Base-by-base conservation (phyloP, 2,113 vertebrate genomes). In the Pseudopodoces humilis region DNA sequence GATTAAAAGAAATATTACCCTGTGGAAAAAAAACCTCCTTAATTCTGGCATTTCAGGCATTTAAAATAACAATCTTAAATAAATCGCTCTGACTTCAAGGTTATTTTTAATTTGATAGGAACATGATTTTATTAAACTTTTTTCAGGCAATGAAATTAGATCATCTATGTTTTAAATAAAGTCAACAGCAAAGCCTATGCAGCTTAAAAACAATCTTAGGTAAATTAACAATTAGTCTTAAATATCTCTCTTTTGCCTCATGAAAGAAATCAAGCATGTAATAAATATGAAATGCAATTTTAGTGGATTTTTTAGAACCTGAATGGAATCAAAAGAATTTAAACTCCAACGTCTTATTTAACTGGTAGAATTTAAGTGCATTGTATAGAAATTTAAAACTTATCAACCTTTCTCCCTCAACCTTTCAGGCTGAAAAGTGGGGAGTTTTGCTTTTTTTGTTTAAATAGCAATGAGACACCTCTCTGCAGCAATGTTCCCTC, bases 31-130 rank as follows among this genome's bases (percentile, higher is more conserved):
- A 94, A 92, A 30, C 0, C 37, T 63, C 68, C 60, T 88, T 52
- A 81, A 78, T 83, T 71, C n/a, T 67, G 49, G 28, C 22, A 80
- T 87, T 83, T 60, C 67, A 70, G 35, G 19, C 59, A 75, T 63
- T 92, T 78, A 74, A 91, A 95, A 80, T 43, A 35, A 43, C 23
- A 33, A 56, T 28, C 44, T 86, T 70, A 90, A 90, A 63, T 62
- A 94, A 87, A 37, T 24, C 20, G 10, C n/a, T 82, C 9, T 65
- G 72, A 74, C 59, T 91, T 80, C 21, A 53, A 64, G 43, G 46
- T 65, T 92, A 83, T 70, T 89, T 96, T 91, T 90, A 80, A 72
- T 85, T 67, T 72, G 43, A 77, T 50, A 63, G 14, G 53, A 93
- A 72, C 28, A 62, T 18, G 8, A 47, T 64, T 88, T 64, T 64